Percentiles rank a stretch among this genome's conserved stretches.
phyloP scores from a whole-genome alignment of 2,113 vertebrate species.

The Picathartes gymnocephalus region DNA sequence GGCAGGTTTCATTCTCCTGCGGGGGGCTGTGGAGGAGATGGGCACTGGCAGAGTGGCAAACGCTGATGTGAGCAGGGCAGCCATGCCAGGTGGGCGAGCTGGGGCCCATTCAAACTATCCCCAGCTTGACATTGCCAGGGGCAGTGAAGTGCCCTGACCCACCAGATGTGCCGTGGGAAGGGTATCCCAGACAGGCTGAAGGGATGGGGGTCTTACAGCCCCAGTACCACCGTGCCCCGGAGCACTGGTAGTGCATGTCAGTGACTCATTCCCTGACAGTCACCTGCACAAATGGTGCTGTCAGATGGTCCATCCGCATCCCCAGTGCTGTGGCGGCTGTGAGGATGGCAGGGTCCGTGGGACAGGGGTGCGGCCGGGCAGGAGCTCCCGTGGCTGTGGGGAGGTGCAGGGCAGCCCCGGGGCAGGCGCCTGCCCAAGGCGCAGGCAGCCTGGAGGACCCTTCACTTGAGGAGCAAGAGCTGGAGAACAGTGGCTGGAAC shows the following conservation, averaged over 20 bases:
- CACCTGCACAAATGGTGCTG: background rate
- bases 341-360: fast-evolving
- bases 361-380: fast-evolving
- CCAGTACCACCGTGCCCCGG: fast-evolving
- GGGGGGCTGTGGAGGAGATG: background rate
- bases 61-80: fast-evolving
- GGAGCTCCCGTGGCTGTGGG: background rate
- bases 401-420: fast-evolving
- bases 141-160: fast-evolving
- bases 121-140: fast-evolving
- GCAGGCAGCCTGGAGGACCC: background rate
- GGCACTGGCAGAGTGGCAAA: background rate
- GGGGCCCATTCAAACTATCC: background rate
- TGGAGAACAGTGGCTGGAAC: background rate
- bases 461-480: background rate
- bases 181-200: fast-evolving
- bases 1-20: background rate
- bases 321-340: background rate
- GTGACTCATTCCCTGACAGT: background rate
- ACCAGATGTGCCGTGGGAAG: fast-evolving
- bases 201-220: fast-evolving
- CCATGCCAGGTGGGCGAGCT: background rate
- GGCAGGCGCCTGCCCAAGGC: background rate
- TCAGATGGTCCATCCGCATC: fast-evolving
- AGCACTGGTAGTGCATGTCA: fast-evolving